Evolutionary conservation across 1,140 invertebrate species (phyloP).

Genomic region (Temnothorax longispinosus): DNA sequence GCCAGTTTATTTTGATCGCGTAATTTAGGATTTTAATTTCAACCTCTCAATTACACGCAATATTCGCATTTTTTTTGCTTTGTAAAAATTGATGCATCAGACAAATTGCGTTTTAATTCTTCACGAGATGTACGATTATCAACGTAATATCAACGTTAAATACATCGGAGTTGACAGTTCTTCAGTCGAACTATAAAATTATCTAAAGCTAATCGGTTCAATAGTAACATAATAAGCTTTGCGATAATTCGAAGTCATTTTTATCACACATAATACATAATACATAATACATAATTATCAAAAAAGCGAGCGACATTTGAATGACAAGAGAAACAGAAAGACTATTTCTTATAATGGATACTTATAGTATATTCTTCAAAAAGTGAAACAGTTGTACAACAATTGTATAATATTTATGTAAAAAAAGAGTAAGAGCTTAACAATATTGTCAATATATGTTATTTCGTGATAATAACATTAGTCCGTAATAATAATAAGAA

Average conservation of each 20-base stretch:
- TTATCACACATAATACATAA: background rate
- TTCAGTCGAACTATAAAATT: slow-evolving; percentile 14
- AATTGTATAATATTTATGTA: background rate
- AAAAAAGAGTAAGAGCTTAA: background rate
- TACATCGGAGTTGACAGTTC: background rate
- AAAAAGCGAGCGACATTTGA: background rate
- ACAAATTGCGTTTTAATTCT: slow-evolving; percentile 27
- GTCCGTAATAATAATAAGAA: slow-evolving; percentile 5
- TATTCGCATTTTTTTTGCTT: slow-evolving; percentile 26
- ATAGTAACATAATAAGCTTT: background rate
- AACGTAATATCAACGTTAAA: slow-evolving; percentile 2
- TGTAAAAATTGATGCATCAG: slow-evolving; percentile 39
- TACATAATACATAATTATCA: background rate
- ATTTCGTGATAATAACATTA: background rate
- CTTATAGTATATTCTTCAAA: slow-evolving; percentile 7
- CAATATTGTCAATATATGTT: background rate
- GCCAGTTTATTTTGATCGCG: slow-evolving; percentile 12
- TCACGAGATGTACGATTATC: background rate
- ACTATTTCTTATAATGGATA: background rate
- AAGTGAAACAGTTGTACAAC: background rate
- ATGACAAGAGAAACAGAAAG: background rate
- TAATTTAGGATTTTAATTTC: slow-evolving; percentile 38
- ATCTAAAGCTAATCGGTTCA: background rate
- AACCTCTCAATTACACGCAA: slow-evolving; percentile 26
- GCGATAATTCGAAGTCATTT: background rate